Base-by-base conservation (phyloP, 2,888 invertebrate genomes). In the Blastobasis adustella region DNA sequence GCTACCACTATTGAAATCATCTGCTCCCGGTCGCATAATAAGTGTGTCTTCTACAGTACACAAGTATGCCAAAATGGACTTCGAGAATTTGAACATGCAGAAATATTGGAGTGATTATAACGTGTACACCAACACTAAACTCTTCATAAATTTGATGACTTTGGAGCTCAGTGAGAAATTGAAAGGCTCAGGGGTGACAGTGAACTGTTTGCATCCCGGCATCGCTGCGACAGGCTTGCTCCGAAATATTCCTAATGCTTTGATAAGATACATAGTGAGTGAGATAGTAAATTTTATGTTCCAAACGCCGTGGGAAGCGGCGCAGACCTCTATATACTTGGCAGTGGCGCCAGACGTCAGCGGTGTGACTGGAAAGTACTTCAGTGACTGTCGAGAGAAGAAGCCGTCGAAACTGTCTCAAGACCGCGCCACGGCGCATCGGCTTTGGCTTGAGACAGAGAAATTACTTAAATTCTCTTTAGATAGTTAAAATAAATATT, bases 121-220 rank as follows among this genome's bases (percentile, higher is more conserved):
- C 54, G 86, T 85, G 4, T 88, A 87, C 52, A 79, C 84, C 0
- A 88, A 87, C 55, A 85, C 81, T 59, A 93, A 94, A 82, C 76
- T 94, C 53, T 93, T 92, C 44, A 85, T 91, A 56, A 83, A 93
- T 58, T 71, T 94, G 45, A 92, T 93, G 77, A 91, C 92, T 0
- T 76, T 80, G 58, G 92, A 93, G 73, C 73, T 94, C 45, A 90
- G 91, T 45, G 79, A 80, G 50, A 85, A 81, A 71, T 70, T 93
- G 51, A 67, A 90, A 76, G 92, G 91, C 74, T 76, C 76, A 0
- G 90, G 90, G 43, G 92, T 95, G 0, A 93, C 92, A 0, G 92
- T 91, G 4, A 93, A 94, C 69, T 89, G 91, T 39, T 80, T 93
- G 40, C 92, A 94, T 75, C 95, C 95, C 9, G 95, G 95, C 10